These are phyloP conservation scores for Cydia strobilella DNA, from an alignment of 1,140 invertebrate species.

Conservation along the genomic window DNA sequence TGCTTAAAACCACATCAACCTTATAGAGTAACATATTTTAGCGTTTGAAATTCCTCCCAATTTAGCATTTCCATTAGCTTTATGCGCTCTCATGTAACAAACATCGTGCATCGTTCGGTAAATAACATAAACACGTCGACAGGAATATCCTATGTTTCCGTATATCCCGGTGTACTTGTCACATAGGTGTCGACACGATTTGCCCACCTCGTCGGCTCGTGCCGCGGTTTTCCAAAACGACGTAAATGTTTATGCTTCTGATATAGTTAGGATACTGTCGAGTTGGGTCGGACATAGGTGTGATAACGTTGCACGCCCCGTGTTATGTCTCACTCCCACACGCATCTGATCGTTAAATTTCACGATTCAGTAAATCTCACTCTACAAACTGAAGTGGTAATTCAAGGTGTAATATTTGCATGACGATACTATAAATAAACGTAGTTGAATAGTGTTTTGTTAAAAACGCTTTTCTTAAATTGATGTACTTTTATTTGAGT, in stretches of 20 bases:
- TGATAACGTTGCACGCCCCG: constrained; percentile 20
- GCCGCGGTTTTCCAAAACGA: neutral
- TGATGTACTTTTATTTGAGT: too few relatives aligned
- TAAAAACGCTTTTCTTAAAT: neutral
- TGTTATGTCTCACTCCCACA: constrained; percentile 19
- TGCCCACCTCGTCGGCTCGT: constrained; percentile 21
- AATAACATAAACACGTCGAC: constrained; percentile 5
- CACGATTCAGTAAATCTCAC: constrained; percentile 27
- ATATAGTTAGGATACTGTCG: neutral
- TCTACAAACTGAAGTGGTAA: constrained; percentile 16
- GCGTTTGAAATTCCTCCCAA: neutral
- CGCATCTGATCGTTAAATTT: constrained; percentile 31
- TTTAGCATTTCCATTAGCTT: constrained; percentile 8
- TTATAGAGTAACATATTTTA: constrained; percentile 2
- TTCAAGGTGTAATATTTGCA: constrained; percentile 26
- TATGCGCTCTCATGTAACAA: constrained; percentile 2
- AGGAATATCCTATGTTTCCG: constrained; percentile 21
- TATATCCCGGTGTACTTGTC: constrained; percentile 25
- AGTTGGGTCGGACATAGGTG: neutral
- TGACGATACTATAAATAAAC: neutral
- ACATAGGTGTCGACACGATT: constrained; percentile 30
- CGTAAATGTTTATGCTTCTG: neutral
- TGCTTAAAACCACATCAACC: neutral
- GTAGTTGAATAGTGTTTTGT: neutral
- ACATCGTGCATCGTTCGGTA: constrained; percentile 14